Evolutionary conservation across 2,113 vertebrate genomes (phyloP).

Genomic region (Brachionichthys hirsutus): DNA sequence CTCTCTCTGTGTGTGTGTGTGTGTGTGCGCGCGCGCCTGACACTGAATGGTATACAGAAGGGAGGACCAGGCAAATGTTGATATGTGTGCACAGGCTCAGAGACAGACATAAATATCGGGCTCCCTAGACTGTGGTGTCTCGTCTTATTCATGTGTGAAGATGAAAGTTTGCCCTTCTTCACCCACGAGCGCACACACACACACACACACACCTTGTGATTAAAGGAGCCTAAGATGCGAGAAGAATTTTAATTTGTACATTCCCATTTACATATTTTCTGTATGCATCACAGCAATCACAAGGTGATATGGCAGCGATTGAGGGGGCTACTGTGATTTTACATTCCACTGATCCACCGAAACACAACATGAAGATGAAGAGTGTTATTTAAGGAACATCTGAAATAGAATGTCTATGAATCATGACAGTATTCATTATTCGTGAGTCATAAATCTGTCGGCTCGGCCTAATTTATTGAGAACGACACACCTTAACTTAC

Average conservation of each 20-base stretch:
- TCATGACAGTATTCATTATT: conserved; percentile 1
- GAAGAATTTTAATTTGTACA: neutral
- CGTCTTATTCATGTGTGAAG: conserved; percentile 63
- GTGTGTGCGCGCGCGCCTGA: conserved; percentile 7
- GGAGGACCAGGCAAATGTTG: conserved; percentile 26
- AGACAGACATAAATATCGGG: conserved; percentile 68
- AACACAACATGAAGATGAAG: conserved; percentile 1
- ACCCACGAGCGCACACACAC: conserved; percentile 8
- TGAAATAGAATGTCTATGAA: conserved; percentile 18
- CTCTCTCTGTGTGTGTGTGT: conserved; percentile 24
- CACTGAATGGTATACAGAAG: conserved; percentile 40
- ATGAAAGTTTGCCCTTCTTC: conserved; percentile 53
- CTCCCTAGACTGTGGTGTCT: conserved; percentile 59
- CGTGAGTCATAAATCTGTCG: conserved; percentile 23
- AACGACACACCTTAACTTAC: conserved; percentile 27
- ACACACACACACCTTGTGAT: conserved; percentile 17
- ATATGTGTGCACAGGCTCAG: conserved; percentile 36
- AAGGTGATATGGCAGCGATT: neutral
- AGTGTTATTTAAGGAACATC: conserved; percentile 35
- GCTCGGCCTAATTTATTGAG: neutral
- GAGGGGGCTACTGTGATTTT: conserved; percentile 1
- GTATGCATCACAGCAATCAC: neutral
- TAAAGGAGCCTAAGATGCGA: neutral
- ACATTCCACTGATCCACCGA: neutral
- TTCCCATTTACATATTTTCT: neutral